Evolutionary conservation across 2,113 vertebrate species (phyloP), one percentile per base, ranked within the genome.

Genomic region (Prietella phreatophila): DNA sequence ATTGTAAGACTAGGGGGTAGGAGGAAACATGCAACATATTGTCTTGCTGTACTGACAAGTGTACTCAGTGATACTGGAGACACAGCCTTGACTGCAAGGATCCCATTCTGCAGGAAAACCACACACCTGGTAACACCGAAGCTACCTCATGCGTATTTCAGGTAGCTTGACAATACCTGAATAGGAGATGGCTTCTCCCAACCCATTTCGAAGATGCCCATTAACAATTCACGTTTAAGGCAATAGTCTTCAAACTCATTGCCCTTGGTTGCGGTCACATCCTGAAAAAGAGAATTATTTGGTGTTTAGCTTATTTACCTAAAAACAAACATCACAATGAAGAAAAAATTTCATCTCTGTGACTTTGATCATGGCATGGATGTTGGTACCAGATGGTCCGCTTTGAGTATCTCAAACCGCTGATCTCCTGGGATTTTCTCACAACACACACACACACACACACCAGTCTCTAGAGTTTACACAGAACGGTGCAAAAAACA

Each of bases 231-330:
- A 85, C 95, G 93, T 89, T 96, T 96, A 67, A 96, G 94, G 91
- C 95, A 96, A 89, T 96, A 96, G 91, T 96, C 95, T 92, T 96
- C 95, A 93, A 96, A 96, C 86, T 96, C 95, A 89, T 96, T 96
- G 67, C 95, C 95, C 92, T 96, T 96, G 0, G 95, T 96, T 73
- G 95, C 90, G 0, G 95, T 96, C 83, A 96, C 95, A 89, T 96
- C 95, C 95, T 96, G 25, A 82, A 83, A 78, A 82, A 67, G 11
- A 90, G 19, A 63, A 89, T 11, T 11, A 13, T 53, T 36, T 53
- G 27, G 14, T 25, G 25, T 67, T 47, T 80, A 47, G 55, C n/a
- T 36, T 36, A 56, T 69, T 30, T 14, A 2, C 11, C 2, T 8
- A 20, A 42, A 3, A 76, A 47, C 6, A 47, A 47, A 47, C 47